Percentiles rank a stretch among this genome's conserved stretches.
Evolutionary conservation across 2,113 vertebrate species (phyloP).

Genomic region (Peromyscus maniculatus): DNA sequence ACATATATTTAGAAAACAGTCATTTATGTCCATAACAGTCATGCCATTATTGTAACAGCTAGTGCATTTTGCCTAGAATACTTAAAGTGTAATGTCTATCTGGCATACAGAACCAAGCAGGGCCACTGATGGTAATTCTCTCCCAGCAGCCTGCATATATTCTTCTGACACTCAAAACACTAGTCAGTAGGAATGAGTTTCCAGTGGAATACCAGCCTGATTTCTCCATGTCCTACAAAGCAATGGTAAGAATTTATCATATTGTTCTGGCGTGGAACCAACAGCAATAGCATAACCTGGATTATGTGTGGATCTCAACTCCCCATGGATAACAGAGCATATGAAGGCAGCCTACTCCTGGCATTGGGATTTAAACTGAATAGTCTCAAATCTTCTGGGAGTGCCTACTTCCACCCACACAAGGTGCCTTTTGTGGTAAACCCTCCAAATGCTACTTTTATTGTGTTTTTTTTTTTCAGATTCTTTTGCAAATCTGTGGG

Average conservation of each 20-base stretch:
- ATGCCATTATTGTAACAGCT: not conserved
- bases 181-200: not conserved
- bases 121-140: not conserved
- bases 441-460: not conserved
- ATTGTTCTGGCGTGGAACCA: not conserved
- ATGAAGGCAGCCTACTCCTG: not conserved
- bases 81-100: too few relatives aligned
- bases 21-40: not conserved
- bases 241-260: not conserved
- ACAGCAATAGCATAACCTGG: not conserved
- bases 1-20: not conserved
- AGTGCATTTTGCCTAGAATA: not conserved
- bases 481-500: not conserved
- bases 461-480: not conserved
- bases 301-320: not conserved
- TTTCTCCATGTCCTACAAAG: not conserved
- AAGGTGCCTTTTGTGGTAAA: too few relatives aligned
- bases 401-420: not conserved
- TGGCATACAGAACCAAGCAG: not conserved
- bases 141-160: not conserved
- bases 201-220: not conserved
- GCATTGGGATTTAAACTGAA: not conserved
- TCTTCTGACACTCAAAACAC: not conserved
- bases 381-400: not conserved
- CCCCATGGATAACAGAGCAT: not conserved